phyloP scores from a whole-genome alignment of 2,888 invertebrate genomes.

The Synergus gifuensis region DNA sequence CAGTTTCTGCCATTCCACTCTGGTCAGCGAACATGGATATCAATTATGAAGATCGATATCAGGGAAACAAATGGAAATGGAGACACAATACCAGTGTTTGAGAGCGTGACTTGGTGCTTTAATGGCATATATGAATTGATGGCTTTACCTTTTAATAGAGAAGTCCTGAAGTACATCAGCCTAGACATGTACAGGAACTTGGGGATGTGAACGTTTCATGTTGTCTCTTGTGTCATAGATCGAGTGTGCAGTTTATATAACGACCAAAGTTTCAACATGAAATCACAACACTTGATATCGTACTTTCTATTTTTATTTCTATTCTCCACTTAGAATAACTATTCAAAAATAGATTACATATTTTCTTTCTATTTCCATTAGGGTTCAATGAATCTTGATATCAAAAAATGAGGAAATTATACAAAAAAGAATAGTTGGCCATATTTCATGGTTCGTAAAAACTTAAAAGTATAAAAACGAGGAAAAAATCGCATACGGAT shows the following conservation, averaged over 20 bases:
- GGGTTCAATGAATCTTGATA: too few relatives aligned
- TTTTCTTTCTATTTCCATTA: too few relatives aligned
- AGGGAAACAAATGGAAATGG: conserved; percentile 38
- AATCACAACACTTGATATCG: not conserved
- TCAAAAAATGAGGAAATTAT: not conserved
- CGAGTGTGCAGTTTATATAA: not conserved
- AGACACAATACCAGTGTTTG: conserved; percentile 37
- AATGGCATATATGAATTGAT: conserved; percentile 39
- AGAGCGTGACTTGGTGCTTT: conserved; percentile 32
- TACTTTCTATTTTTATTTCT: not conserved
- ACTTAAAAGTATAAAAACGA: not conserved
- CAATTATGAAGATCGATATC: conserved; percentile 36
- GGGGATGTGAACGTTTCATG: conserved; percentile 14
- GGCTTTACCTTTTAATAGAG: conserved; percentile 39
- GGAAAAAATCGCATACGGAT: not conserved
- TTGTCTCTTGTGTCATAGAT: conserved; percentile 11
- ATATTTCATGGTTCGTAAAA: not conserved
- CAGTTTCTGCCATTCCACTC: not conserved
- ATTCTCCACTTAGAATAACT: not conserved
- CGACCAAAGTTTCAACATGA: not conserved
- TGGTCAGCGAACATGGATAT: conserved; percentile 9
- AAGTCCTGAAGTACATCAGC: conserved; percentile 32
- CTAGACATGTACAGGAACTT: conserved; percentile 25
- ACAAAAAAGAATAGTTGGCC: not conserved
- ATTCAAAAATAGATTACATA: not conserved